These are phyloP conservation scores for Drosophila borborema DNA, from an alignment of 2,888 invertebrate genomes.

Conservation along the genomic window DNA sequence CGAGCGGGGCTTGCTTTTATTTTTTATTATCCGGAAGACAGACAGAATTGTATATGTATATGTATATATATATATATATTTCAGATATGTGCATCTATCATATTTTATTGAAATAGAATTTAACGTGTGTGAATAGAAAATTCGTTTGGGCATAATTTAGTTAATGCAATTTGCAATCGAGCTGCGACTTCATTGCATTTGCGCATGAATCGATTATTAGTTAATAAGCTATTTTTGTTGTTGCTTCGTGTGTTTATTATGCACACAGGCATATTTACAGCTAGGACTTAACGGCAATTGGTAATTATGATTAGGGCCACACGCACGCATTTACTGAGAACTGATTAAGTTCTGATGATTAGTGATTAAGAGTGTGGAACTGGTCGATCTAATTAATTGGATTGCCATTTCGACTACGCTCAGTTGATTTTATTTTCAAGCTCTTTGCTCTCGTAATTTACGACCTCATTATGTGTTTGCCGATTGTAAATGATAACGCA, in stretches of 20 bases:
- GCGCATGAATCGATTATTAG: slow-evolving; percentile 51
- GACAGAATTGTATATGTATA: slow-evolving; percentile 5
- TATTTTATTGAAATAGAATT: slow-evolving; percentile 4
- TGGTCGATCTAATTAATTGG: slow-evolving; percentile 59
- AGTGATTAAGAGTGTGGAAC: slow-evolving; percentile 7
- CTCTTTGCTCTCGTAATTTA: slow-evolving; percentile 58
- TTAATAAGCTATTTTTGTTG: slow-evolving; percentile 1
- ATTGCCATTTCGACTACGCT: slow-evolving; percentile 48
- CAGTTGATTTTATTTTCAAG: slow-evolving; percentile 39
- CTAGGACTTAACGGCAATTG: slow-evolving; percentile 25
- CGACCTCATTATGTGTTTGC: slow-evolving; percentile 44
- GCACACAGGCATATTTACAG: slow-evolving; percentile 18
- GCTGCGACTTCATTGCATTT: not conserved
- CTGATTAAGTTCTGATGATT: slow-evolving; percentile 50
- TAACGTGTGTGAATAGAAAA: slow-evolving; percentile 1
- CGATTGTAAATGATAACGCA: slow-evolving; percentile 42
- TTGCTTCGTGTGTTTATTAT: slow-evolving; percentile 30
- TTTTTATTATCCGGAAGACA: slow-evolving; percentile 25
- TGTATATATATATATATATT: not conserved
- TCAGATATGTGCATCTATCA: not conserved
- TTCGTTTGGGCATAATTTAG: slow-evolving; percentile 40
- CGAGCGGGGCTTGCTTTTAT: slow-evolving; percentile 9
- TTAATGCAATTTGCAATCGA: slow-evolving; percentile 33
- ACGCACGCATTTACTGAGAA: slow-evolving; percentile 14
- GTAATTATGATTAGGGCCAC: slow-evolving; percentile 47